These are phyloP conservation scores for Ormyrus thymus DNA, from an alignment of 2,888 invertebrate species.

Conservation along the genomic window DNA sequence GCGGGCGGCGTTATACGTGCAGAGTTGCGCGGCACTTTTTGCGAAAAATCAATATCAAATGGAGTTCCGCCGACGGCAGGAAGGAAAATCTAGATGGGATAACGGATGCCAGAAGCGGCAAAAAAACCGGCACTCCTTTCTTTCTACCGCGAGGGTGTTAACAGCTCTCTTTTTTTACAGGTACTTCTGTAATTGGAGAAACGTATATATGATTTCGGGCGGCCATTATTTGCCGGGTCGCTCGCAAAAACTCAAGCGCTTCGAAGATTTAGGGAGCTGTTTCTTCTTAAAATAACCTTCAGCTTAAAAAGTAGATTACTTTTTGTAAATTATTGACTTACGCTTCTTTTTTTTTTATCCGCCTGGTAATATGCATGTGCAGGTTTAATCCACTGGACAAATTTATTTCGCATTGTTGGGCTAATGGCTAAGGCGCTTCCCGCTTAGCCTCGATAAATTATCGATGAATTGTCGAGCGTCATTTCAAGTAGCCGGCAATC, in stretches of 20 bases:
- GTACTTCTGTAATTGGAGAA: conserved; percentile 17
- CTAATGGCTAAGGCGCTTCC: too few species aligned
- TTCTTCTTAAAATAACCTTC: too few species aligned
- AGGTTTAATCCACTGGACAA: not conserved
- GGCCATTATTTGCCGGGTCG: too few species aligned
- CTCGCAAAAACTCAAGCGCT: too few species aligned
- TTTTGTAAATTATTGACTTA: too few species aligned
- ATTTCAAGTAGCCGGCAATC: conserved; percentile 8
- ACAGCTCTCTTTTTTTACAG: not conserved
- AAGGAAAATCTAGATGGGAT: conserved; percentile 17
- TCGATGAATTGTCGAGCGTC: conserved; percentile 10
- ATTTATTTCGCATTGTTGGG: not conserved
- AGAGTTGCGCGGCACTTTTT: not conserved
- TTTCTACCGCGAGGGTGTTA: not conserved
- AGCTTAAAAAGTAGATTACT: too few species aligned
- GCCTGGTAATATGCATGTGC: too few species aligned
- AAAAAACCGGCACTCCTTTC: conserved; percentile 27
- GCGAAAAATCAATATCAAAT: conserved; percentile 42
- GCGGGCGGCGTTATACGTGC: too few species aligned
- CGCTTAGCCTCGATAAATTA: not conserved
- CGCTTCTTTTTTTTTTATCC: too few species aligned
- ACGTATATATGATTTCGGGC: conserved; percentile 1
- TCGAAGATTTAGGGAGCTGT: too few species aligned
- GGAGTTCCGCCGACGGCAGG: conserved; percentile 3
- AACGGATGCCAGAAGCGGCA: not conserved